Base-by-base conservation (phyloP, 2,797 vertebrate genomes). In the Melanotaenia pygmaea region DNA sequence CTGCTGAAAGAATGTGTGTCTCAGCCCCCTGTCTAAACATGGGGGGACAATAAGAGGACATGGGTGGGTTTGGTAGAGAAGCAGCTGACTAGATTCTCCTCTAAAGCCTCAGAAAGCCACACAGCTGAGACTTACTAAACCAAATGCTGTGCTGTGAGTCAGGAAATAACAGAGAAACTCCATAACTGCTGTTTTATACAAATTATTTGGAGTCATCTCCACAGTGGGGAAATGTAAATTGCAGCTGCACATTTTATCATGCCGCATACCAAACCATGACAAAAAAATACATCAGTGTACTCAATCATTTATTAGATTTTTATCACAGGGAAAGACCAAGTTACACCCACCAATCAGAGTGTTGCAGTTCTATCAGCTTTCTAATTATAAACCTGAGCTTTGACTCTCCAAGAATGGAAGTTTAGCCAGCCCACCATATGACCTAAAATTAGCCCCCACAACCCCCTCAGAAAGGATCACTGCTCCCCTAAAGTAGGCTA, bases 381-480 rank as follows among this genome's bases (percentile, higher is more conserved):
- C 96, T 97, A 97, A 96, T 96, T 95, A 94, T 97, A 96, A 94
- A 87, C 86, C 78, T 43, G 84, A 67, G 85, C 85, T 74, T 77
- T 73, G 80, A 74, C 86, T 86, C 85, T 94, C 96, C 96, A 94
- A 96, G 95, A 96, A 97, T 96, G 96, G 95, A 96, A 96, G 94
- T 96, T 87, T 88, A 88, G 92, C 91, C 94, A 91, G 92, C 94
- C 95, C 94, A 95, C 94, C 94, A 77, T 85, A 84, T 89, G 91
- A 89, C 89, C 96, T 98, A 98, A 96, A 96, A 94, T 97, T 98
- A 98, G 95, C 89, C 88, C 78, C 59, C 79, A n/a, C 13, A 32
- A 24, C 10, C 32, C 51, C 79, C 77, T 78, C 58, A 47, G 77
- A 74, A 66, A 62, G 69, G 43, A 79, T 72, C 70, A 58, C 68